Evolutionary conservation across 2,113 vertebrate species (phyloP), one percentile per base, ranked within the genome.

Genomic region (Chauna torquata): DNA sequence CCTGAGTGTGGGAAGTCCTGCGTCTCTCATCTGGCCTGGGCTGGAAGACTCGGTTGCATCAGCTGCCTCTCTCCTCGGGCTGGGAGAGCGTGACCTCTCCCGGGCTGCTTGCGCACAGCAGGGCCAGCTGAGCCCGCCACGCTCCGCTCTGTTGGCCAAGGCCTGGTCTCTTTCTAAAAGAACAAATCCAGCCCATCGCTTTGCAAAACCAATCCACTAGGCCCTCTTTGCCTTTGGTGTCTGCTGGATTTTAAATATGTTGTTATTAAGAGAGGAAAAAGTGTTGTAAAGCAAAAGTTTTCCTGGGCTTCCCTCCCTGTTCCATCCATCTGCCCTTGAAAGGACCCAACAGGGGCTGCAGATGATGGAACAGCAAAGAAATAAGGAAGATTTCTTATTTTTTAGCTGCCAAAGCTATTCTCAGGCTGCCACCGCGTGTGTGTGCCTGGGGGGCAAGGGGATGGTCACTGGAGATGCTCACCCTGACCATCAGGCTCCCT

Each of bases 121-220:
- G 28, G 52, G 8, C 15, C 14, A 4, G 34, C 45, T 3, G 15
- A 45, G 11, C 12, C 36, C 20, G 0, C 44, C 2, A 25, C 16
- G 20, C 27, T 9, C 1, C 0, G 25, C 88, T 52, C 38, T 3
- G 0, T 5, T 4, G 7, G 24, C 66, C 40, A 8, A 74, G 9
- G 9, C 32, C 32, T 34, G 11, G 38, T 38, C 42, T 44, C 27
- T 47, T 64, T 19, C 20, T 4, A 1, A 8, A 6, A 22, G 7
- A 14, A 4, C 12, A 36, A 52, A 66, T 8, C 54, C 64, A 59
- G 12, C 65, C 42, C 58, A 3, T 23, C 9, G 20, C 38, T 28
- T 23, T 19, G 9, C 75, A 45, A 25, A 12, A 34, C 36, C 3
- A 1, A 3, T 4, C 70, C 16, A 0, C 24, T 1, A 4, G 20